Evolutionary conservation across 2,113 vertebrate species (phyloP).

Genomic region (Equus quagga): DNA sequence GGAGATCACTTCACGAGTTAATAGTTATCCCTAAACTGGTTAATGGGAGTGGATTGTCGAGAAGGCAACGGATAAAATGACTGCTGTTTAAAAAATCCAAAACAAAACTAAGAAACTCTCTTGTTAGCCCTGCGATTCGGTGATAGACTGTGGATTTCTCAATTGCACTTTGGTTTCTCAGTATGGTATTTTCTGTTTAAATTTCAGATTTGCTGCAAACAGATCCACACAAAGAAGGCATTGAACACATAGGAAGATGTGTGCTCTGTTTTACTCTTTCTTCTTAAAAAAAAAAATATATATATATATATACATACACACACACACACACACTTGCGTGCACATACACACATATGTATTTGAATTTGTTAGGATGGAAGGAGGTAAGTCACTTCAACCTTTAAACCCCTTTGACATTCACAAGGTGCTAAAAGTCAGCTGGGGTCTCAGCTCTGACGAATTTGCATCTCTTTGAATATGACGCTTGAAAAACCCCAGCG

Average conservation of each 20-base stretch:
- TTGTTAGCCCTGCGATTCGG: neutral
- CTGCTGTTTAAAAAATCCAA: neutral
- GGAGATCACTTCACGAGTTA: slow-evolving; percentile 80
- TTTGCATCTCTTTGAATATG: slow-evolving; percentile 95
- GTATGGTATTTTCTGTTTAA: slow-evolving; percentile 68
- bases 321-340: neutral
- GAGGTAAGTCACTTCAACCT: slow-evolving; percentile 89
- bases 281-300: slow-evolving; percentile 32
- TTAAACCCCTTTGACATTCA: slow-evolving; percentile 95
- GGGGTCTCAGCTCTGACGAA: slow-evolving; percentile 91
- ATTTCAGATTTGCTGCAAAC: slow-evolving; percentile 80
- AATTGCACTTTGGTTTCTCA: slow-evolving; percentile 63
- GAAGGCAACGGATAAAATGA: slow-evolving; percentile 70
- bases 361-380: slow-evolving; percentile 83
- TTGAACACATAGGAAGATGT: slow-evolving; percentile 76
- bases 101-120: neutral
- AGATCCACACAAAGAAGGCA: slow-evolving; percentile 78
- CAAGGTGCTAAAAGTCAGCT: slow-evolving; percentile 93
- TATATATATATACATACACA: neutral
- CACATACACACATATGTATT: neutral
- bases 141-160: slow-evolving; percentile 61
- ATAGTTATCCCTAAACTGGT: slow-evolving; percentile 73
- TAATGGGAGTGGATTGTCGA: slow-evolving; percentile 54
- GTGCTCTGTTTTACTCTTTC: slow-evolving; percentile 75
- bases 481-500: slow-evolving; percentile 91